Conservation (phyloP, 2,797 vertebrate genomes). For the Mareca strepera region DNA sequence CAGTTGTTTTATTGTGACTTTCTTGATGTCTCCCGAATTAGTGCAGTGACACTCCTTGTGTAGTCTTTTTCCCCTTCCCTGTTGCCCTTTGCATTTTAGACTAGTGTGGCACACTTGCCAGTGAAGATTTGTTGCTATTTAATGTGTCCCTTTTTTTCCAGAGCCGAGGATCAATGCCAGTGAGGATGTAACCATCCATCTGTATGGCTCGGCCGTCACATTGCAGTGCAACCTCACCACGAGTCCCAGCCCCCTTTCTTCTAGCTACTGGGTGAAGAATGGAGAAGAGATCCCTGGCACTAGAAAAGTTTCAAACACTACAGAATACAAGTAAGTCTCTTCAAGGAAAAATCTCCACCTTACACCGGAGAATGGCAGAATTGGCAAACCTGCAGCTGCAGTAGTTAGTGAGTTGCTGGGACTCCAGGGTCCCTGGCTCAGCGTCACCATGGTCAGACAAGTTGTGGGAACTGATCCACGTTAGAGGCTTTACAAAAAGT, state of each 20-base stretch:
- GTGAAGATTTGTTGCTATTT: slow-evolving; percentile 27
- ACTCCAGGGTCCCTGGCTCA: background rate
- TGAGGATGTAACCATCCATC: slow-evolving; percentile 85
- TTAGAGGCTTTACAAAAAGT: background rate
- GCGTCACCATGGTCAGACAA: background rate
- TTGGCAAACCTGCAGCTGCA: rapidly evolving
- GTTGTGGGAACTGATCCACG: background rate
- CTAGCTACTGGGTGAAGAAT: slow-evolving; percentile 96
- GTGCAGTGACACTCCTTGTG: slow-evolving; percentile 69
- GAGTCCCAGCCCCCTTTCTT: slow-evolving; percentile 81
- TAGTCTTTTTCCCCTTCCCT: slow-evolving; percentile 47
- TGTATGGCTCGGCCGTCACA: slow-evolving; percentile 68
- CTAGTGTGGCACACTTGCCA: background rate
- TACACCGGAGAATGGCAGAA: background rate
- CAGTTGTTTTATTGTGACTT: slow-evolving; percentile 50
- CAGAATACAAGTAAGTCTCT: slow-evolving; percentile 83
- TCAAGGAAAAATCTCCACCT: background rate
- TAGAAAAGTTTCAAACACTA: slow-evolving; percentile 80
- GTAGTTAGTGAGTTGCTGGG: background rate
- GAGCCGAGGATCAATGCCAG: slow-evolving; percentile 94
- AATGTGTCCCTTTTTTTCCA: slow-evolving; percentile 80
- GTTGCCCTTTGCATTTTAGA: slow-evolving; percentile 45
- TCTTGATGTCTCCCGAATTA: slow-evolving; percentile 63
- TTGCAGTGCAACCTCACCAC: slow-evolving; percentile 94
- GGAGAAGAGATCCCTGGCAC: slow-evolving; percentile 87